Conservation (phyloP, 92 coral and sea anemone species). For the Phymanthus crucifer region DNA sequence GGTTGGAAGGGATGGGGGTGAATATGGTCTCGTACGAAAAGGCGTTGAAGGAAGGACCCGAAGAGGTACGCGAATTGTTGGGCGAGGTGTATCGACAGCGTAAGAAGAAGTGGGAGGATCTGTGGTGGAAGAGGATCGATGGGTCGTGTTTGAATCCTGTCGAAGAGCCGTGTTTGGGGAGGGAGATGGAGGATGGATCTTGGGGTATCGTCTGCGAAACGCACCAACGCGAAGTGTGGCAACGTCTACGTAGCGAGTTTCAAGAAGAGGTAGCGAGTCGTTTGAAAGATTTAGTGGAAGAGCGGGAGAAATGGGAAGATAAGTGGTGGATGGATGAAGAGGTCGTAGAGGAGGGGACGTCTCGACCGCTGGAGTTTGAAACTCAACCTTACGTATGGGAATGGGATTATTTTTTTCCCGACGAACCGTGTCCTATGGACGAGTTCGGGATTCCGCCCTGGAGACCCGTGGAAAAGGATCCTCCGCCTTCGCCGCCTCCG, state of each 20-base stretch:
- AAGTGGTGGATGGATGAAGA: neutral
- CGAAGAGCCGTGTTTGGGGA: neutral
- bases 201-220: neutral
- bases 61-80: neutral
- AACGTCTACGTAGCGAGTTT: neutral
- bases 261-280: neutral
- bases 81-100: neutral
- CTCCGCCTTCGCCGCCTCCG: neutral
- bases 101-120: neutral
- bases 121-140: neutral
- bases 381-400: neutral
- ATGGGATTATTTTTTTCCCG: neutral
- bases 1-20: too few relatives aligned
- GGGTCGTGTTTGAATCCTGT: neutral
- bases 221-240: neutral
- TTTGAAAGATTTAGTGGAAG: neutral
- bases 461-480: too few relatives aligned
- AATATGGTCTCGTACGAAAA: too few relatives aligned
- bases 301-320: neutral
- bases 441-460: too few relatives aligned
- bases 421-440: neutral
- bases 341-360: neutral
- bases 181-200: too few relatives aligned
- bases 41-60: too few relatives aligned
- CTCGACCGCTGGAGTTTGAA: neutral